Percentiles rank a stretch among this genome's conserved stretches.
Conservation (phyloP, 2,797 vertebrate species). For the Delichon dasypus region DNA sequence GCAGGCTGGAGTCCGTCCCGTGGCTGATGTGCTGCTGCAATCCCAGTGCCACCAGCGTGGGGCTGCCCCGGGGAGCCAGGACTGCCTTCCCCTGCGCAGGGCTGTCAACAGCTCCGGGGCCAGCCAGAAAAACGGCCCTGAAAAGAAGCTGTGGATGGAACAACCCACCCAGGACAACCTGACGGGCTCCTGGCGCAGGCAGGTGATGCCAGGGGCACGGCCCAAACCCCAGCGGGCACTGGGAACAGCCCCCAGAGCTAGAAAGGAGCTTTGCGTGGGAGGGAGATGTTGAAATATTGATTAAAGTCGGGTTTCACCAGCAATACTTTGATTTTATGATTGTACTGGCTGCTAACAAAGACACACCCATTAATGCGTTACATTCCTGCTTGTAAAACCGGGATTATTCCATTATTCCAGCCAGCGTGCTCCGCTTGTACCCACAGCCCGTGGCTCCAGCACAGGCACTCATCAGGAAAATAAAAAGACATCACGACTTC, state of each 20-base stretch:
- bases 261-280: not conserved
- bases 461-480: not conserved
- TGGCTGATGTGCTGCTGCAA: not conserved
- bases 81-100: not conserved
- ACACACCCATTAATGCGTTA: not conserved
- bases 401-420: not conserved
- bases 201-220: not conserved
- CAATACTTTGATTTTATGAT: conserved; percentile 30
- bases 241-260: not conserved
- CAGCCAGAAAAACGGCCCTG: not conserved
- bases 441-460: not conserved
- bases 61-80: not conserved
- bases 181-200: not conserved
- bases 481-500: conserved; percentile 1
- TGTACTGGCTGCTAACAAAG: conserved; percentile 38
- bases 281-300: conserved; percentile 33
- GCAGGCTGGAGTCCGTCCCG: not conserved
- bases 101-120: not conserved
- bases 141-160: not conserved
- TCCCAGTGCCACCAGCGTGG: not conserved
- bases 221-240: fast-evolving
- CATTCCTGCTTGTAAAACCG: conserved; percentile 36
- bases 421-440: not conserved
- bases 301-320: conserved; percentile 16
- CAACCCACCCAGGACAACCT: not conserved